Evolutionary conservation across 1,140 invertebrate genomes (phyloP).

Genomic region (Streblospio benedicti): DNA sequence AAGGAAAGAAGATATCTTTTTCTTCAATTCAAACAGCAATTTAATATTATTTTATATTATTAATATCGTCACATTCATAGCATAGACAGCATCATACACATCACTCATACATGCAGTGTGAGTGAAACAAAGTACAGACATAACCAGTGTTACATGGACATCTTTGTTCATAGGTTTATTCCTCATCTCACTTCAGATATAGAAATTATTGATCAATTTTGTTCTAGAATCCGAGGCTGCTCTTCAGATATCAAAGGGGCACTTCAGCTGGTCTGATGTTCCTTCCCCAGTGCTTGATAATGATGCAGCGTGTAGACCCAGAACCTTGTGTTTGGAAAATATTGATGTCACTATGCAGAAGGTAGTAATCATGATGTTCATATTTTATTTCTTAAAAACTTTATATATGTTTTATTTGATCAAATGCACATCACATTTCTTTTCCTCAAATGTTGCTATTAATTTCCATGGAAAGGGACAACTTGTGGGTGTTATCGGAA

Average conservation of each 20-base stretch:
- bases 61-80: too few relatives aligned
- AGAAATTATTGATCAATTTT: not conserved
- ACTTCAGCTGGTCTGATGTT: constrained; percentile 1
- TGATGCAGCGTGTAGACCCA: not conserved
- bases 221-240: not conserved
- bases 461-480: constrained; percentile 8
- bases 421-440: not conserved
- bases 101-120: too few relatives aligned
- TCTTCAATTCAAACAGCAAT: too few relatives aligned
- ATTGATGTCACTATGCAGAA: constrained; percentile 26
- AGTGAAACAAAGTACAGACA: too few relatives aligned
- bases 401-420: not conserved
- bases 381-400: not conserved
- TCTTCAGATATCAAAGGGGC: not conserved
- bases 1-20: too few relatives aligned
- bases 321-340: constrained; percentile 15
- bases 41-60: too few relatives aligned
- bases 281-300: not conserved
- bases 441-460: not conserved
- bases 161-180: not conserved
- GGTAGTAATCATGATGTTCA: constrained; percentile 14
- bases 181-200: not conserved
- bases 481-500: constrained; percentile 72
- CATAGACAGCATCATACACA: too few relatives aligned
- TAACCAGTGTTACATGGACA: too few relatives aligned